phyloP scores from a whole-genome alignment of 2,113 vertebrate genomes.

The Pygoscelis antarcticus region DNA sequence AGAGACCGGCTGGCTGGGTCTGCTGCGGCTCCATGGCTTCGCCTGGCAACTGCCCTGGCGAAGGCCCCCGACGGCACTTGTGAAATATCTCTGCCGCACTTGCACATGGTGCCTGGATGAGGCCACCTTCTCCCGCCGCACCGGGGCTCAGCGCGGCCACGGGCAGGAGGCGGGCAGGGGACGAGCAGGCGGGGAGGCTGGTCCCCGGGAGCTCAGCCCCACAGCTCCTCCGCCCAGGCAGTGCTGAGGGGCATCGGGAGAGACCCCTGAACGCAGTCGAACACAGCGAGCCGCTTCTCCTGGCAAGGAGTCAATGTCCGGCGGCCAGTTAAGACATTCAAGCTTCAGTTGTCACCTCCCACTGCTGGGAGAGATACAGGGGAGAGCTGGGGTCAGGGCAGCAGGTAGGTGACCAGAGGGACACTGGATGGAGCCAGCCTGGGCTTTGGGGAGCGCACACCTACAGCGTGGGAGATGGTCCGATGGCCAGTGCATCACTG shows the following conservation, averaged over 20 bases:
- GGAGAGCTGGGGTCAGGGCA: background rate
- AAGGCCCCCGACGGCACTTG: background rate
- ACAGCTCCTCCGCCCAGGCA: background rate
- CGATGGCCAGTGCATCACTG: background rate
- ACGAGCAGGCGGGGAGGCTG: background rate
- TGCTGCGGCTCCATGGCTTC: background rate
- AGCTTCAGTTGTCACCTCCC: background rate
- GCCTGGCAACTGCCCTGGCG: too few species aligned
- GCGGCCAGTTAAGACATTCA: background rate
- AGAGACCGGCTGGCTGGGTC: too few species aligned
- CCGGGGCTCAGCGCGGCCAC: background rate
- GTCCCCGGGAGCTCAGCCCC: background rate
- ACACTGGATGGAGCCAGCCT: background rate
- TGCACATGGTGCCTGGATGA: background rate
- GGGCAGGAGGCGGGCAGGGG: background rate
- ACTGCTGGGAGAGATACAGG: background rate
- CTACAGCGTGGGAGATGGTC: background rate
- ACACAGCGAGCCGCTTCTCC: background rate
- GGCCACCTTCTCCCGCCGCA: background rate
- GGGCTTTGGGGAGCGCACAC: too few species aligned
- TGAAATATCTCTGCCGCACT: background rate
- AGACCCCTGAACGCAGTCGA: fast-evolving
- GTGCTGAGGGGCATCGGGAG: background rate
- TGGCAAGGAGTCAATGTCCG: background rate
- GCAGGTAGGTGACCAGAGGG: background rate